A percentile compares a stretch with the other conserved stretches of the same genome.
Conservation (phyloP, 2,888 invertebrate species). For the Cepaea hortensis region DNA sequence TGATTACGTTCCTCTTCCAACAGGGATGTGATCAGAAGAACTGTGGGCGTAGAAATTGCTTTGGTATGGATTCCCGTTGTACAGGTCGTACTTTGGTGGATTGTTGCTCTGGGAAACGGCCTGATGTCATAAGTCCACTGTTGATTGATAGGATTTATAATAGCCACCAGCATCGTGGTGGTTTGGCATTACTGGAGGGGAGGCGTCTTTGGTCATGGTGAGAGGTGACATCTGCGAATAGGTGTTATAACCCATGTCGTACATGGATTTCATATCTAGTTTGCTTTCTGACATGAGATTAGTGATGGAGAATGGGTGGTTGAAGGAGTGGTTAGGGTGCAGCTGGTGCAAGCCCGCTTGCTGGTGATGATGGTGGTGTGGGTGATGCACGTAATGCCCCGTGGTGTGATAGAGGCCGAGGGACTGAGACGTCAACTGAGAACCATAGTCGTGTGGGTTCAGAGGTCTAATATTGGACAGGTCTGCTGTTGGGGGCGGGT, state of each 20-base stretch:
- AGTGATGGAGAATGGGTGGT: conserved; percentile 96
- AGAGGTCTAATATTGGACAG: conserved; percentile 41
- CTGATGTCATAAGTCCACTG: conserved; percentile 66
- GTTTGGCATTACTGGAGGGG: conserved; percentile 54
- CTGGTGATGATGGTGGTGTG: conserved; percentile 57
- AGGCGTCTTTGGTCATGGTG: conserved; percentile 57
- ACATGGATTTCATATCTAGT: conserved; percentile 90
- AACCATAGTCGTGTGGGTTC: conserved; percentile 52
- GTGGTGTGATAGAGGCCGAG: conserved; percentile 52
- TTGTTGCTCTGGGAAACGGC: conserved; percentile 7
- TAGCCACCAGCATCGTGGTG: conserved; percentile 62
- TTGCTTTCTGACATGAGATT: conserved; percentile 88
- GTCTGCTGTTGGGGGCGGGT: conserved; percentile 30
- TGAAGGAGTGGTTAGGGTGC: conserved; percentile 75
- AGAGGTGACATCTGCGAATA: conserved; percentile 63
- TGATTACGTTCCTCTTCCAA: conserved; percentile 11
- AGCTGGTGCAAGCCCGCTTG: conserved; percentile 66
- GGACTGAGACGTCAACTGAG: conserved; percentile 50
- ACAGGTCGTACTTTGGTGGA: conserved; percentile 35
- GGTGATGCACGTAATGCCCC: conserved; percentile 54
- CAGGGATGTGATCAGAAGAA: not conserved
- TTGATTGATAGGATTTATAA: conserved; percentile 69
- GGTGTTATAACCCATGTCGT: conserved; percentile 78
- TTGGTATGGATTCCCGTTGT: conserved; percentile 39
- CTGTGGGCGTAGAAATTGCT: conserved; percentile 34